Base-by-base conservation (phyloP, 2,797 vertebrate species). In the Centropyge bicolor region DNA sequence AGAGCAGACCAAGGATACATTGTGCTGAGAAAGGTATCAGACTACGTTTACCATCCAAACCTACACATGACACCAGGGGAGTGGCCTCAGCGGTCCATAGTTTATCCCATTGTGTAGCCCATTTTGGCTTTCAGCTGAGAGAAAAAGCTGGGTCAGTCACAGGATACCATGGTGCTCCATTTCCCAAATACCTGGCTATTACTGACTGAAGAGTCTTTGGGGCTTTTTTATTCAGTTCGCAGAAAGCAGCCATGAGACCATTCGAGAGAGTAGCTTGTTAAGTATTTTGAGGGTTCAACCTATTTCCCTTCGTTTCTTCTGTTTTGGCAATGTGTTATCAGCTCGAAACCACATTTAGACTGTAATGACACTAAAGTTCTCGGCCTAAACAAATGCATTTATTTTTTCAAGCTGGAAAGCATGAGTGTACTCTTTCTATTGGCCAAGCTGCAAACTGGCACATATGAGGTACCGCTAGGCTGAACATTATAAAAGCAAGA, bases 31-130 rank as follows among this genome's bases (percentile, higher is more conserved):
- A 81, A 74, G 74, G 70, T 90, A 87, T 88, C 86, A 35, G 81
- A 63, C 83, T 91, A 86, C 82, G 13, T 86, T 86, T 65, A 73
- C 70, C 78, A 75, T 86, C 67, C 77, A 88, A 88, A 80, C 13
- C 14, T 64, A 85, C 81, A 90, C 81, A 84, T 81, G 87, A 88
- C 87, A 91, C 86, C 91, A 56, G 52, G 76, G 88, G 86, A 81
- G 86, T 64, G 91, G 80, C 84, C 60, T 88, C 22, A 31, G 7
- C 74, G 22, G 46, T n/a, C 86, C 68, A 62, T n/a, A 38, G 62
- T 85, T 88, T 68, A 79, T 52, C 62, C 81, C 63, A 87, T 84
- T 92, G 84, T 90, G 80, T 67, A 19, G 61, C 67, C 82, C 43
- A 73, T 77, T 89, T 79, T 85, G 85, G 85, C 83, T 89, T 77